phyloP scores from a whole-genome alignment of 2,113 vertebrate species.

The Telmatochromis brichardi region DNA sequence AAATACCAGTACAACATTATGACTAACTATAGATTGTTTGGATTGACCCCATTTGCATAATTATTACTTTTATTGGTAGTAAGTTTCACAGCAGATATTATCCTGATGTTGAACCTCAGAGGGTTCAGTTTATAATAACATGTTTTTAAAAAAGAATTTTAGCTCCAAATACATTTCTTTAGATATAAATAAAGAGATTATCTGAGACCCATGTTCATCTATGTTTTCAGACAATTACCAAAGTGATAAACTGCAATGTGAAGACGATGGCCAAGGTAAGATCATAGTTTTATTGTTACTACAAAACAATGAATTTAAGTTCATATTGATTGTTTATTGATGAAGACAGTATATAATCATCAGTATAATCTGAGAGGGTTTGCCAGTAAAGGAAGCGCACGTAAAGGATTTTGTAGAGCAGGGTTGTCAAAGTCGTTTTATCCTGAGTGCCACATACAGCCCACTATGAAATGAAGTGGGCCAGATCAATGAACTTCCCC shows the following conservation, averaged over 20 bases:
- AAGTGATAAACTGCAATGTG: slow-evolving; percentile 79
- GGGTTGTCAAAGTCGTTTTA: not conserved
- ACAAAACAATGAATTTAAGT: not conserved
- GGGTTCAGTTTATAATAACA: not conserved
- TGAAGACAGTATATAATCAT: not conserved
- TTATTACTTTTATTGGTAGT: not conserved
- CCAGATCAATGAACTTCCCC: not conserved
- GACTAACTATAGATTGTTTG: not conserved
- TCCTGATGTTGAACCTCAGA: not conserved
- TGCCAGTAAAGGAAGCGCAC: not conserved
- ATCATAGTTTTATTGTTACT: not conserved
- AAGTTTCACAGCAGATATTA: not conserved
- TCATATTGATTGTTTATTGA: not conserved
- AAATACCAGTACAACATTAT: not conserved
- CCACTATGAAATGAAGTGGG: not conserved
- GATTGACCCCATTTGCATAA: not conserved
- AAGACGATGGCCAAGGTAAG: slow-evolving; percentile 78
- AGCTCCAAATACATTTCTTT: not conserved
- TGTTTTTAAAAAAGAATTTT: not conserved
- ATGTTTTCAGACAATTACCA: slow-evolving; percentile 63
- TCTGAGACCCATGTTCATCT: not conserved
- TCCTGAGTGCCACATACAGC: not conserved
- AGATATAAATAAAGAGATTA: not conserved
- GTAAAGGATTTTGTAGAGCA: not conserved
- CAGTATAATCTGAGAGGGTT: not conserved